Evolutionary conservation across 2,888 invertebrate species (phyloP).

Genomic region (Neoascia interrupta): DNA sequence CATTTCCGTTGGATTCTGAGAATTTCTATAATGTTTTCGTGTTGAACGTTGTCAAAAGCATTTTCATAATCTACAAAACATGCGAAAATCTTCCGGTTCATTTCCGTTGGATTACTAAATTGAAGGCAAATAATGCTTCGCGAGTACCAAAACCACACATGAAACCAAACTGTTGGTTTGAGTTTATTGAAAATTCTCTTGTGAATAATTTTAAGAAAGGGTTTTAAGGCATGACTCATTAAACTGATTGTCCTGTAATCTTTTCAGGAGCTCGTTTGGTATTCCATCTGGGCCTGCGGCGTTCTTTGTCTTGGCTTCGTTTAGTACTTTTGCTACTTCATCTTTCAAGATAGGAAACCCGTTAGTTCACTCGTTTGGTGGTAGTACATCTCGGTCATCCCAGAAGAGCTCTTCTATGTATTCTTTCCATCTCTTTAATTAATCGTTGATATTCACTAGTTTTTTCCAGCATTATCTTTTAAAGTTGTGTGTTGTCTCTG

Average conservation of each 20-base stretch:
- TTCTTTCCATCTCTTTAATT: slow-evolving; percentile 3
- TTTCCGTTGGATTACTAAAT: not conserved
- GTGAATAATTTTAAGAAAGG: too few relatives aligned
- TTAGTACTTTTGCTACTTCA: not conserved
- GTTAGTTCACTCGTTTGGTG: not conserved
- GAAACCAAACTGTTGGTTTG: not conserved
- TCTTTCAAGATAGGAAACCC: not conserved
- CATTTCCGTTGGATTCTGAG: not conserved
- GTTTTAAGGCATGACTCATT: not conserved
- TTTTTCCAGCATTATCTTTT: not conserved
- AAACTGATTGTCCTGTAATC: not conserved
- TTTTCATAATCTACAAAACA: not conserved
- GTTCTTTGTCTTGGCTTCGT: not conserved
- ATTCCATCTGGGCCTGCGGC: not conserved
- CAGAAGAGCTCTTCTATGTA: slow-evolving; percentile 14
- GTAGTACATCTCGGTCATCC: not conserved
- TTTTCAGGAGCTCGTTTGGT: not conserved
- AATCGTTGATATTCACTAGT: not conserved
- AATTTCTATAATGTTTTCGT: not conserved
- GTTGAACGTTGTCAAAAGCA: not conserved
- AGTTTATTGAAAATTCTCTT: slow-evolving; percentile 1
- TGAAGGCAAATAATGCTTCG: slow-evolving; percentile 1
- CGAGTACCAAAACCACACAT: not conserved
- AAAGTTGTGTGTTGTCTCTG: not conserved
- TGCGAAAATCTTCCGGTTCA: not conserved